Conservation (phyloP, 2,888 invertebrate genomes). For the Drosophila lacicola region DNA sequence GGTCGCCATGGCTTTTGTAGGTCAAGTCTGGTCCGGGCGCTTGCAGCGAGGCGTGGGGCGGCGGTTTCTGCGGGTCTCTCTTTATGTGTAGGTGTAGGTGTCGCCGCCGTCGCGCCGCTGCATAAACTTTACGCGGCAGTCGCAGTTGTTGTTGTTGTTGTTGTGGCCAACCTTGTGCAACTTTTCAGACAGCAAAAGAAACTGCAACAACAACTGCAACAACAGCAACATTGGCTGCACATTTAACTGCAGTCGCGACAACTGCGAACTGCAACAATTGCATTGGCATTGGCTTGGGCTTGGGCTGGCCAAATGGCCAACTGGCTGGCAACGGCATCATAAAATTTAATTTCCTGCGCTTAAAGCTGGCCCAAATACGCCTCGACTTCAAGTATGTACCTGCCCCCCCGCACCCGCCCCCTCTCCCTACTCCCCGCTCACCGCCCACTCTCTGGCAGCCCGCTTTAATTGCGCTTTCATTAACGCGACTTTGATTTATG, state of each 20-base stretch:
- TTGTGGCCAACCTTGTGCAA: constrained; percentile 76
- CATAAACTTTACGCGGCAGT: constrained; percentile 67
- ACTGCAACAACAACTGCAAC: constrained; percentile 69
- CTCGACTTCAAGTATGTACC: constrained; percentile 32
- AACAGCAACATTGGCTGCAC: constrained; percentile 53
- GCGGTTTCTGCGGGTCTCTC: constrained; percentile 3
- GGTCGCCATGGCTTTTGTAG: constrained; percentile 65
- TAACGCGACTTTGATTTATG: constrained; percentile 82
- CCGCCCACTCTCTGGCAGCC: constrained; percentile 58
- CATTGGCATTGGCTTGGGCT: constrained; percentile 54
- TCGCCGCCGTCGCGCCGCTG: constrained; percentile 59
- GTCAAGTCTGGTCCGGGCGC: constrained; percentile 71
- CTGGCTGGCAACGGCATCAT: constrained; percentile 77
- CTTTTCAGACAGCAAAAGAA: constrained; percentile 78
- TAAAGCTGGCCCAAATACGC: constrained; percentile 78
- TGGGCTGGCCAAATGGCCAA: constrained; percentile 72
- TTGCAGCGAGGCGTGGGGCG: not conserved
- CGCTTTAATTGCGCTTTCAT: constrained; percentile 82
- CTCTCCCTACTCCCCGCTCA: not conserved
- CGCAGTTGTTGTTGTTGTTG: constrained; percentile 23
- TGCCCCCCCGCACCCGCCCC: not conserved
- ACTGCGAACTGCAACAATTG: constrained; percentile 52
- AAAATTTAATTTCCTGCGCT: constrained; percentile 80
- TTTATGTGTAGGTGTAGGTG: constrained; percentile 56
- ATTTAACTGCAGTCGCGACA: constrained; percentile 77